Conservation (phyloP, 2,888 invertebrate genomes). For the Callyntrura guangdongensis region DNA sequence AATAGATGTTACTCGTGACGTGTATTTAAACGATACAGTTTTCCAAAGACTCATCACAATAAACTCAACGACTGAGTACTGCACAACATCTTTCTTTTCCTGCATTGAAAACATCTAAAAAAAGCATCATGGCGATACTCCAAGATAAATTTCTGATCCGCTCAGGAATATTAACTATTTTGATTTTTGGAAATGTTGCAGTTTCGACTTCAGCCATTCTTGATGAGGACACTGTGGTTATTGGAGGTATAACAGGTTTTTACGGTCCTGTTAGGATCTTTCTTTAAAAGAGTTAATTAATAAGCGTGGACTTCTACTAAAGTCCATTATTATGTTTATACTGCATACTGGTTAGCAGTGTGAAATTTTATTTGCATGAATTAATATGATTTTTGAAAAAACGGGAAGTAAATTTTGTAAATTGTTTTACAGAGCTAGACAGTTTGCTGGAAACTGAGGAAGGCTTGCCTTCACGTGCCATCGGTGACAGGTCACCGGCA, state of each 20-base stretch:
- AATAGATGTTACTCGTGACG: background rate
- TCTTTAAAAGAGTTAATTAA: no score
- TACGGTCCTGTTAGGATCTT: no score
- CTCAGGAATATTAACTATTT: background rate
- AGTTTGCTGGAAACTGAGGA: background rate
- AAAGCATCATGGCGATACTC: background rate
- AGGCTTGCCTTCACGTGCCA: background rate
- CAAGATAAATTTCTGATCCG: background rate
- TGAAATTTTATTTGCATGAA: no score
- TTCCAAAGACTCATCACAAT: background rate
- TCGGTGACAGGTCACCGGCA: background rate
- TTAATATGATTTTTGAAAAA: no score
- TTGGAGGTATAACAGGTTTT: conserved; percentile 59
- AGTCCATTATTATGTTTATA: no score
- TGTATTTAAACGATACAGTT: conserved; percentile 57
- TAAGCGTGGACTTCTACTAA: no score
- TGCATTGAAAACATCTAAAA: background rate
- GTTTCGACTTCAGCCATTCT: conserved; percentile 5
- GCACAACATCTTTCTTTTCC: background rate
- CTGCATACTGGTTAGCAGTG: no score
- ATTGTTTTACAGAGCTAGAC: no score
- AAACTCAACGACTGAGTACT: background rate
- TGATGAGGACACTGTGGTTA: conserved; percentile 58
- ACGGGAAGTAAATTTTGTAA: no score
- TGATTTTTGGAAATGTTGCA: background rate